Evolutionary conservation across 2,888 invertebrate species (phyloP).

Genomic region (Drosophila incognita): DNA sequence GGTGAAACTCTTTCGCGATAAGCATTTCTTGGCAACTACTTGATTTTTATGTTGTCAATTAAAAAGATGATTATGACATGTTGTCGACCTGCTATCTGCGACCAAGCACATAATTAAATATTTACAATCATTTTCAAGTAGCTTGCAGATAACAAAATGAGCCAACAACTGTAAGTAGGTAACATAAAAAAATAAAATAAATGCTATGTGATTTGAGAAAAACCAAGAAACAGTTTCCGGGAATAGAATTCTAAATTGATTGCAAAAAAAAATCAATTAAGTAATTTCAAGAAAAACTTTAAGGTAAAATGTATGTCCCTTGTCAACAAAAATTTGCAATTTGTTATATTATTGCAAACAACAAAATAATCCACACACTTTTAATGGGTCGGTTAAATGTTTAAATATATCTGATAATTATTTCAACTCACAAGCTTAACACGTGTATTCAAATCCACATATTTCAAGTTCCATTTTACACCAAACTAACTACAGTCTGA

Average conservation of each 20-base stretch:
- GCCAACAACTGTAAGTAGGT: slow-evolving; percentile 34
- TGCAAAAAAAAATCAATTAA: not conserved
- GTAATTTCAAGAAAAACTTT: not conserved
- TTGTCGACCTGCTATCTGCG: slow-evolving; percentile 17
- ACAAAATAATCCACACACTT: not conserved
- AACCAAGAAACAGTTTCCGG: not conserved
- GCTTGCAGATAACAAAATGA: slow-evolving; percentile 31
- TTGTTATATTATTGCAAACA: not conserved
- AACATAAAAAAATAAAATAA: slow-evolving; percentile 13
- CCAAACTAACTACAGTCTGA: not conserved
- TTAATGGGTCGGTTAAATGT: not conserved
- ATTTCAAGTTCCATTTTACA: not conserved
- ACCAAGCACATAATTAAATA: slow-evolving; percentile 38
- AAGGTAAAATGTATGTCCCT: not conserved
- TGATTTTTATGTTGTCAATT: slow-evolving; percentile 21
- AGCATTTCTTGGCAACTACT: slow-evolving; percentile 22
- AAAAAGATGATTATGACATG: slow-evolving; percentile 19
- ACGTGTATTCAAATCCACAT: not conserved
- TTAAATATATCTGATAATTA: not conserved
- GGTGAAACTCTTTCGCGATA: slow-evolving; percentile 9
- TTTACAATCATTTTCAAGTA: slow-evolving; percentile 41
- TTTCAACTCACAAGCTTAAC: not conserved
- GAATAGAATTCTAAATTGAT: not conserved
- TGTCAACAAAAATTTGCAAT: not conserved
- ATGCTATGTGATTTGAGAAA: slow-evolving; percentile 12